These are phyloP conservation scores for Dendrocincla tyrannina DNA, from an alignment of 2,797 vertebrate species.

Conservation along the genomic window DNA sequence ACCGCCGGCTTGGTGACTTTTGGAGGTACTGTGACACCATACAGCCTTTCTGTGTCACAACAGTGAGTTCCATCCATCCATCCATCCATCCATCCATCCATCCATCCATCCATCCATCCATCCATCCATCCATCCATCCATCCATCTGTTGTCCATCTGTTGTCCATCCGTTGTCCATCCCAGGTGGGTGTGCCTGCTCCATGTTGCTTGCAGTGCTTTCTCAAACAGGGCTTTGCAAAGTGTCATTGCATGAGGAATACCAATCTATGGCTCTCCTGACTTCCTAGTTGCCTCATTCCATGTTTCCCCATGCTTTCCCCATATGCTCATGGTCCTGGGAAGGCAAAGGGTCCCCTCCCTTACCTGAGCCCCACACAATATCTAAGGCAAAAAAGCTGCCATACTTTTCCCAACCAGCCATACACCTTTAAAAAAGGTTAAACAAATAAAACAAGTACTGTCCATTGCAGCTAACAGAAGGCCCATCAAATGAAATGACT, in stretches of 20 bases:
- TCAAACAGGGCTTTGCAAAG: background rate
- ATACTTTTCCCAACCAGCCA: background rate
- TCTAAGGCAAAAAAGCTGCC: rapidly evolving
- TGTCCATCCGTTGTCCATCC: background rate
- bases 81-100: background rate
- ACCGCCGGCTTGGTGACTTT: background rate
- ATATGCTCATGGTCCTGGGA: background rate
- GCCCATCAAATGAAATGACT: background rate
- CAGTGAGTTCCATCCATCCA: background rate
- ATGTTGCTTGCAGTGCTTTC: background rate
- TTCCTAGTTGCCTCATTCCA: background rate
- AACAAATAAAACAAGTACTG: background rate
- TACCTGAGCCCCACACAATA: background rate
- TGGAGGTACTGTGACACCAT: background rate
- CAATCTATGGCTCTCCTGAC: background rate
- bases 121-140: background rate
- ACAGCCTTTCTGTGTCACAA: background rate
- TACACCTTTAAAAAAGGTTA: background rate
- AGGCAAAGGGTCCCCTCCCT: background rate
- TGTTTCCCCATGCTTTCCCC: background rate
- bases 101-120: background rate
- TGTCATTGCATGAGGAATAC: background rate
- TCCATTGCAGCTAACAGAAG: background rate
- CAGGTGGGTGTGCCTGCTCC: background rate
- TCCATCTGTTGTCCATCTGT: background rate